phyloP scores from a whole-genome alignment of 2,113 vertebrate species.

The Anhinga anhinga region DNA sequence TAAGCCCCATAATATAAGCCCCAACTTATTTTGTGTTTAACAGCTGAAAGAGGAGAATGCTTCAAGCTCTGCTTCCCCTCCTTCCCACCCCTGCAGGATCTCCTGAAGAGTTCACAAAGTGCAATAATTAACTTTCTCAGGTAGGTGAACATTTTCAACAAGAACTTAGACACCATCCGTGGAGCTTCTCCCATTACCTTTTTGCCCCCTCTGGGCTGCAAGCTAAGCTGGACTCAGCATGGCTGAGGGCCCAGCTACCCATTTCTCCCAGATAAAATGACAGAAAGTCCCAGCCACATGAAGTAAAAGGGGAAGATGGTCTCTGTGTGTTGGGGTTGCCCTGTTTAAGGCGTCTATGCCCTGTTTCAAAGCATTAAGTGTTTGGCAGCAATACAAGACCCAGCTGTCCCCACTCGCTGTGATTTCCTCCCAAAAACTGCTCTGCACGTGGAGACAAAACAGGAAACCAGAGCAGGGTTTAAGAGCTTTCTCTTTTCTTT shows the following conservation, averaged over 20 bases:
- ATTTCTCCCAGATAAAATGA: not conserved
- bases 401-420: not conserved
- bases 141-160: not conserved
- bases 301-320: not conserved
- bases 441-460: not conserved
- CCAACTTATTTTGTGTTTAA: not conserved
- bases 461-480: not conserved
- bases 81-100: not conserved
- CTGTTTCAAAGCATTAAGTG: not conserved
- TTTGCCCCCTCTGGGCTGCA: not conserved
- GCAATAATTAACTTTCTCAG: not conserved
- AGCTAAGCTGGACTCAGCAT: fast-evolving
- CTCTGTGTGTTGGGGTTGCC: not conserved
- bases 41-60: not conserved
- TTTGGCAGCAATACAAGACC: not conserved
- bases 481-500: not conserved
- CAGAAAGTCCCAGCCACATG: not conserved
- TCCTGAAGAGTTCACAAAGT: fast-evolving
- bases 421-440: not conserved
- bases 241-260: not conserved
- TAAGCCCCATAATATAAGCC: not conserved
- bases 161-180: fast-evolving
- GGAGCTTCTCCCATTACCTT: not conserved
- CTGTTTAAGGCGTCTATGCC: not conserved
- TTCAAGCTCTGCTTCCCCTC: not conserved